Percentiles rank a stretch among this genome's conserved stretches.
These are phyloP conservation scores for Gymnothorax javanicus DNA, from an alignment of 2,797 vertebrate genomes.

Conservation along the genomic window DNA sequence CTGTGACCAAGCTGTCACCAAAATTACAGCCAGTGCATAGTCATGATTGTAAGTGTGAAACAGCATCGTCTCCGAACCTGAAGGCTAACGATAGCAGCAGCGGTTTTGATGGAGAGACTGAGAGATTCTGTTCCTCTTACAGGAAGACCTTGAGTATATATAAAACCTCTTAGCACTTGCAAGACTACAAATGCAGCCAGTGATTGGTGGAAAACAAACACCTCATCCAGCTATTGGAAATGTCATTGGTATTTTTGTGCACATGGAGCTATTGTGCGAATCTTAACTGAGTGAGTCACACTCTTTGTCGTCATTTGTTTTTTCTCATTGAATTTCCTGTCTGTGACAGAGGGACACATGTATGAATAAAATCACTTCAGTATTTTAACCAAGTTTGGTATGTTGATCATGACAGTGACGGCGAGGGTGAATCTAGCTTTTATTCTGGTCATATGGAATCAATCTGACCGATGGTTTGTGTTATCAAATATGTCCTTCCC, in stretches of 20 bases:
- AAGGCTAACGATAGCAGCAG: not conserved
- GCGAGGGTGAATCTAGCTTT: conserved; percentile 47
- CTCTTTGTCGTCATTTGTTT: not conserved
- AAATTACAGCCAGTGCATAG: not conserved
- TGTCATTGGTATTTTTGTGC: too few relatives aligned
- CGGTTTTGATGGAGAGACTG: not conserved
- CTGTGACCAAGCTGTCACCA: not conserved
- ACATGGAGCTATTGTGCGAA: too few relatives aligned
- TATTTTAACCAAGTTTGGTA: conserved; percentile 15
- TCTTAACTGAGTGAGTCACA: too few relatives aligned
- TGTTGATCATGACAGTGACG: conserved; percentile 24
- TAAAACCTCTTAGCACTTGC: too few relatives aligned
- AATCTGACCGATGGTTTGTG: not conserved
- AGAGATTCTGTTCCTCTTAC: not conserved
- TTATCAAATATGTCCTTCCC: not conserved
- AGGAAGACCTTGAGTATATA: too few relatives aligned
- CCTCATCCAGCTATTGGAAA: too few relatives aligned
- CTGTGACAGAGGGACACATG: not conserved
- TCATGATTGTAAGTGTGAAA: conserved; percentile 35
- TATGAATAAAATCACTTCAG: not conserved
- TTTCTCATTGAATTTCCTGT: not conserved
- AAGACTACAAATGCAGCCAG: too few relatives aligned
- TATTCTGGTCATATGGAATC: not conserved
- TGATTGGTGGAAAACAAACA: too few relatives aligned
- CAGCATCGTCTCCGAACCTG: conserved; percentile 4